These are phyloP conservation scores for Sphaerolaimus hirsutus DNA, from an alignment of 2,888 invertebrate species.

Conservation along the genomic window DNA sequence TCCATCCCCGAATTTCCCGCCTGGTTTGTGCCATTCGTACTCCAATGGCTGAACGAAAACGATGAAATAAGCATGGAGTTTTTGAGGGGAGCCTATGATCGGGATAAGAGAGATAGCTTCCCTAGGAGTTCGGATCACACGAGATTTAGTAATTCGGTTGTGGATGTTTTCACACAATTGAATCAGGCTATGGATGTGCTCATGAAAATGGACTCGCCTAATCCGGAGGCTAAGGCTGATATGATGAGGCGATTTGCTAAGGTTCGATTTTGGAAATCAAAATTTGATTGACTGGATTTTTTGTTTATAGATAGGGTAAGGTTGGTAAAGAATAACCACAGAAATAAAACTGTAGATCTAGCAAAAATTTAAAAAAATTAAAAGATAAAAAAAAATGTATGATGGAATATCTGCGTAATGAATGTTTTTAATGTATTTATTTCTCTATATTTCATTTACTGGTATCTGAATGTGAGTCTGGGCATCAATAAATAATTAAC, in stretches of 20 bases:
- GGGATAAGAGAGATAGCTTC: conserved; percentile 55
- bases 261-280: no score
- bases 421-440: no score
- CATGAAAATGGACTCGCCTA: conserved; percentile 51
- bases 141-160: conserved; percentile 92
- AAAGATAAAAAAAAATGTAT: no score
- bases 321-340: no score
- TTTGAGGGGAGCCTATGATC: conserved; percentile 86
- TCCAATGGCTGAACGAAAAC: conserved; percentile 99
- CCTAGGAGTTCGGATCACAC: conserved; percentile 96
- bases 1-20: conserved; percentile 94
- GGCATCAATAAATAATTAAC: no score
- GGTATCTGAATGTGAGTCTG: no score
- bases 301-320: no score
- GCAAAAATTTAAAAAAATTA: no score
- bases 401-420: no score
- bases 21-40: conserved; percentile 99
- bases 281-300: no score
- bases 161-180: conserved; percentile 95
- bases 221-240: conserved; percentile 93
- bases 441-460: no score
- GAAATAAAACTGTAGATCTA: no score
- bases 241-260: conserved; percentile 92
- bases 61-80: conserved; percentile 96
- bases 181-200: conserved; percentile 99